These are phyloP conservation scores for Sclerodermus sp. DNA, from an alignment of 2,888 invertebrate genomes.

Conservation along the genomic window DNA sequence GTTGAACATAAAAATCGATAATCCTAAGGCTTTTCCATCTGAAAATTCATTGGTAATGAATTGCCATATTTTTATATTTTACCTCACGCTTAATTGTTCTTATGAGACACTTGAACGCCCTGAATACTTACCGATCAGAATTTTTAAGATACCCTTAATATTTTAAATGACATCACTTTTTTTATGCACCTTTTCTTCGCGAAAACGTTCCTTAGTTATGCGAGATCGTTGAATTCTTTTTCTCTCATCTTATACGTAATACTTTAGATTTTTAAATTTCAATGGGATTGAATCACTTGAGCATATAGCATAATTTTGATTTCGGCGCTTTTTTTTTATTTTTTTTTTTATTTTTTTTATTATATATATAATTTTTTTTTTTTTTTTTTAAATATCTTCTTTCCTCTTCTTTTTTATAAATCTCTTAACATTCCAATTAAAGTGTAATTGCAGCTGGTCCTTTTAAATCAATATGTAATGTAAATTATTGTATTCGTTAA, in stretches of 20 bases:
- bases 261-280: slow-evolving; percentile 24
- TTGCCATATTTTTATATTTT: too few species aligned
- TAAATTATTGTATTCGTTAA: too few species aligned
- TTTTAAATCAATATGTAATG: too few species aligned
- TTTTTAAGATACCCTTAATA: slow-evolving; percentile 11
- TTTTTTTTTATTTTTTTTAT: slow-evolving; percentile 11
- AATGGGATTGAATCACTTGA: slow-evolving; percentile 19
- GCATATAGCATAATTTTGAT: slow-evolving; percentile 26
- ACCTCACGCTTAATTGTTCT: too few species aligned
- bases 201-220: too few species aligned
- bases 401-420: too few species aligned
- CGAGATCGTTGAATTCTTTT: slow-evolving; percentile 11
- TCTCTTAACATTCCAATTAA: too few species aligned
- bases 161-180: slow-evolving; percentile 25
- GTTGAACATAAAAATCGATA: too few species aligned
- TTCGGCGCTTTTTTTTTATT: slow-evolving; percentile 34
- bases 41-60: too few species aligned
- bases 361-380: slow-evolving; percentile 3
- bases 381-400: too few species aligned
- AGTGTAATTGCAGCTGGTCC: too few species aligned
- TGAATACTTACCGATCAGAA: slow-evolving; percentile 14
- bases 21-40: too few species aligned
- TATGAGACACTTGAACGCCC: slow-evolving; percentile 26
- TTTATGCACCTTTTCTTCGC: not conserved
- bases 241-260: slow-evolving; percentile 11